phyloP scores from a whole-genome alignment of 64 coral and sea anemone species.

The Trachythela sp. region DNA sequence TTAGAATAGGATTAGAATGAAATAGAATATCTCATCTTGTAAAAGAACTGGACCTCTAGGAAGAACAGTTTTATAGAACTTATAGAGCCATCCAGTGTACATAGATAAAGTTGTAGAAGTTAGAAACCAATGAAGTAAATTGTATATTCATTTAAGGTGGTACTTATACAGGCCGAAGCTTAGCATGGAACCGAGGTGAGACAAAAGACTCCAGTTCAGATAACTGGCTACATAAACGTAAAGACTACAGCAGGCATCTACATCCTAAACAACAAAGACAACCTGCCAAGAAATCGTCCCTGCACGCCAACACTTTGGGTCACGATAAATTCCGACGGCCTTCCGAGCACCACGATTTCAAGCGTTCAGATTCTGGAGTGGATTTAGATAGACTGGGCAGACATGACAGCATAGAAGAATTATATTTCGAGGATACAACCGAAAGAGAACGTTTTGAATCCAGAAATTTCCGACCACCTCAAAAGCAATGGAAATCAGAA shows the following conservation, averaged over 20 bases:
- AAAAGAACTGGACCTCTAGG: too few species aligned
- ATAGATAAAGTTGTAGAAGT: too few species aligned
- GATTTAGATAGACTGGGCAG: background rate
- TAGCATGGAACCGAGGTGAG: background rate
- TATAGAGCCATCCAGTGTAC: too few species aligned
- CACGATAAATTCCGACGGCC: background rate
- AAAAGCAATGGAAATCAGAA: background rate
- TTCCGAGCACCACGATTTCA: background rate
- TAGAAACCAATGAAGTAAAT: too few species aligned
- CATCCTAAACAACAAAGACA: background rate
- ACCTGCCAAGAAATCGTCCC: background rate
- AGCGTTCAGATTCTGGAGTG: background rate
- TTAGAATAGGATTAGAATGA: too few species aligned
- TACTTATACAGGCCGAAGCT: background rate
- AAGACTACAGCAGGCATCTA: background rate
- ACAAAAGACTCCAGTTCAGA: background rate
- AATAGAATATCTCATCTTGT: too few species aligned
- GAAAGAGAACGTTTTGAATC: background rate
- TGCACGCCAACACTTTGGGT: background rate
- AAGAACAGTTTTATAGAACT: too few species aligned
- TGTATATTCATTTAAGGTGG: background rate
- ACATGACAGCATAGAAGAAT: background rate
- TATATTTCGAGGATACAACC: background rate
- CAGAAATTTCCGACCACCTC: background rate
- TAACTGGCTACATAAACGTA: background rate